Evolutionary conservation across 2,113 vertebrate species (phyloP).

Genomic region (Octodon degus): DNA sequence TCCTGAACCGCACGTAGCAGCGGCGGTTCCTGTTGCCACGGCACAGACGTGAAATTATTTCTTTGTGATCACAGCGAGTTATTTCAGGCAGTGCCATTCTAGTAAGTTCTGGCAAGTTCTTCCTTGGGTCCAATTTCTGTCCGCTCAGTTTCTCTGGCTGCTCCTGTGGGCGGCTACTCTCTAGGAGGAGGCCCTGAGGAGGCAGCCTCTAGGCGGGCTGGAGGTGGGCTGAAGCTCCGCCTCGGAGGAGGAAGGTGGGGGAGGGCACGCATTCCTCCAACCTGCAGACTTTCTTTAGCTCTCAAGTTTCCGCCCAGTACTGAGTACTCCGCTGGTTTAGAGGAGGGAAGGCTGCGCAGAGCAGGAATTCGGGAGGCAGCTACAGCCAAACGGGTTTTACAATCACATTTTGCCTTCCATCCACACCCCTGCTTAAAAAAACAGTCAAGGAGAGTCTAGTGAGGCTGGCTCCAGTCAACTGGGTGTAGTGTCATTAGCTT

Average conservation of each 20-base stretch:
- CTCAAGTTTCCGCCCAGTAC: background rate
- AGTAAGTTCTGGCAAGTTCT: background rate
- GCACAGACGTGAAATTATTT: background rate
- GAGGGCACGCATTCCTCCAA: slow-evolving; percentile 5
- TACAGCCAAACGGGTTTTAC: slow-evolving; percentile 45
- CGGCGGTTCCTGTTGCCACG: too few relatives aligned
- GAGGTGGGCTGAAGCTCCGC: background rate
- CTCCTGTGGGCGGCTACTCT: background rate
- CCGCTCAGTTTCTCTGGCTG: background rate
- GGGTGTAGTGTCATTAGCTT: slow-evolving; percentile 44
- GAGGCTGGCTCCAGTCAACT: background rate
- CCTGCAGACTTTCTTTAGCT: background rate
- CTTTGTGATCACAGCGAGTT: background rate
- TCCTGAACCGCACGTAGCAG: background rate
- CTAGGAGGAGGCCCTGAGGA: background rate
- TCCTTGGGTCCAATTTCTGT: background rate
- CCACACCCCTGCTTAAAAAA: slow-evolving; percentile 34
- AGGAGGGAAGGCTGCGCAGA: background rate
- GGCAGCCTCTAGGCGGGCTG: background rate
- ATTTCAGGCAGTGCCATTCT: background rate
- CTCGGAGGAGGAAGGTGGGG: background rate
- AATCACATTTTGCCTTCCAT: background rate
- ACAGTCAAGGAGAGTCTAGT: background rate
- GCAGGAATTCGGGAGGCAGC: background rate
- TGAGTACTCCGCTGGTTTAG: background rate